These are phyloP conservation scores for silkworm (Bombyx mori) DNA, from an alignment of 1,140 invertebrate genomes.

Conservation along the genomic window ASM3026992v2 NC_085119.1:9201501-9202000, in stretches of 20 bases:
- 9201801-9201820: constrained; percentile 21
- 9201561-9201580: too few species aligned
- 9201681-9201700: constrained; percentile 63
- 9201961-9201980: constrained; percentile 23
- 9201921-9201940: constrained; percentile 19
- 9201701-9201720: constrained; percentile 44
- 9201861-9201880: constrained; percentile 25
- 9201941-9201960: constrained; percentile 17
- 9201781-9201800: constrained; percentile 40
- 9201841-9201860: constrained; percentile 38
- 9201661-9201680: not conserved
- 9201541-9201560: too few species aligned
- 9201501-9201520: too few species aligned
- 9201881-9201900: not conserved
- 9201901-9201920: constrained; percentile 12
- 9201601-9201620: too few species aligned
- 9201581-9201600: too few species aligned
- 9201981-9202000: constrained; percentile 25
- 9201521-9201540: too few species aligned
- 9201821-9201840: constrained; percentile 19
- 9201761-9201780: constrained; percentile 36
- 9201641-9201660: too few species aligned
- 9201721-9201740: constrained; percentile 31
- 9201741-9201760: constrained; percentile 39
- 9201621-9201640: too few species aligned